phyloP scores from a whole-genome alignment of 2,888 invertebrate genomes.

The Mythimna ferrago region DNA sequence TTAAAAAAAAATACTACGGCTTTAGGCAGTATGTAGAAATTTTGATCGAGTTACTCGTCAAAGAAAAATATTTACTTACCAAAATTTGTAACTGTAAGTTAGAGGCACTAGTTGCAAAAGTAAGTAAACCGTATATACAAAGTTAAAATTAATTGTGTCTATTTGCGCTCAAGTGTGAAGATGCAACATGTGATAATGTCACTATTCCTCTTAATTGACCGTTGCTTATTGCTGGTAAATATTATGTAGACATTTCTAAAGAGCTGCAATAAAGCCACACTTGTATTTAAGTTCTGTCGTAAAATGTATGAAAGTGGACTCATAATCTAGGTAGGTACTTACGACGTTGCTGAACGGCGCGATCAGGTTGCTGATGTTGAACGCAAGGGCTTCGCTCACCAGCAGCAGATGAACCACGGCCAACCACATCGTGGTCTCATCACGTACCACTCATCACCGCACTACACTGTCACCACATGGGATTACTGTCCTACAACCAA shows the following conservation, averaged over 20 bases:
- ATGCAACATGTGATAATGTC: conserved; percentile 39
- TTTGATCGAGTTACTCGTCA: no score
- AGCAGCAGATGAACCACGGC: conserved; percentile 80
- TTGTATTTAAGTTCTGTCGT: conserved; percentile 29
- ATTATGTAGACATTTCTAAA: conserved; percentile 33
- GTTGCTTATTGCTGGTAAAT: conserved; percentile 44
- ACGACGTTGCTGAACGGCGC: conserved; percentile 76
- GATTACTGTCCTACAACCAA: conserved; percentile 9
- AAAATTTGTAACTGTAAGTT: not conserved
- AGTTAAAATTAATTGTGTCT: conserved; percentile 30
- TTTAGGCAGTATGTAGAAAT: no score
- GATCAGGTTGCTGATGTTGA: conserved; percentile 77
- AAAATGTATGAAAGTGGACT: conserved; percentile 35
- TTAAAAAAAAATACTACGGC: not conserved
- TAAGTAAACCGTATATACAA: not conserved
- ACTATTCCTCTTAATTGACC: conserved; percentile 38
- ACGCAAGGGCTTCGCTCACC: conserved; percentile 76
- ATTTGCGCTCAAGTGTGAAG: conserved; percentile 38
- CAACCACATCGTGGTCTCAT: conserved; percentile 85
- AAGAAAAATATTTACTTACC: not conserved
- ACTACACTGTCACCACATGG: conserved; percentile 64
- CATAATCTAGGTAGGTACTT: conserved; percentile 65
- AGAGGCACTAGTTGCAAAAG: not conserved
- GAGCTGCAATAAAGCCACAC: conserved; percentile 23
- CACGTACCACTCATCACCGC: conserved; percentile 72